Evolutionary conservation across 1,140 invertebrate genomes (phyloP).

Genomic region (Psix sp.): DNA sequence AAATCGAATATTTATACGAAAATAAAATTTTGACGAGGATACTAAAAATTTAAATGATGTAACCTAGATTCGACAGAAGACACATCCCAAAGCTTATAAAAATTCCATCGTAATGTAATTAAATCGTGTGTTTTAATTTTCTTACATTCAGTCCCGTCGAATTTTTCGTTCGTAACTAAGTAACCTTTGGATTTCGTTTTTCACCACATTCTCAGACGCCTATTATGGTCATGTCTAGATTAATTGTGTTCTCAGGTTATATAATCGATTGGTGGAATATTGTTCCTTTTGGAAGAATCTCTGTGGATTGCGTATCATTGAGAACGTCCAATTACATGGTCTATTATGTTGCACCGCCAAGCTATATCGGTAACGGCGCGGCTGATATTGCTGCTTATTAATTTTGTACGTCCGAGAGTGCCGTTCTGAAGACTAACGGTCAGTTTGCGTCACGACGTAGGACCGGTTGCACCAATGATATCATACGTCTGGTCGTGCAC

Average conservation of each 20-base stretch:
- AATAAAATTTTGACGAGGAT: too few relatives aligned
- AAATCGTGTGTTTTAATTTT: too few relatives aligned
- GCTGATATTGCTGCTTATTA: constrained; percentile 72
- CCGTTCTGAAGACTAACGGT: constrained; percentile 69
- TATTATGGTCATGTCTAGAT: constrained; percentile 17
- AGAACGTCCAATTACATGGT: constrained; percentile 66
- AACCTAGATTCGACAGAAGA: too few relatives aligned
- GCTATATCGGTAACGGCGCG: constrained; percentile 61
- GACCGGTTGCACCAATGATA: constrained; percentile 67
- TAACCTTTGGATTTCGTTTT: background rate
- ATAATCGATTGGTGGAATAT: constrained; percentile 28
- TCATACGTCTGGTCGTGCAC: background rate
- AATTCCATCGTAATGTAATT: too few relatives aligned
- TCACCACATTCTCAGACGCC: constrained; percentile 10
- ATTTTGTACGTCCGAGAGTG: constrained; percentile 69
- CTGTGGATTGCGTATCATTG: constrained; percentile 58
- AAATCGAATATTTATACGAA: too few relatives aligned
- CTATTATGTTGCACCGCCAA: constrained; percentile 65
- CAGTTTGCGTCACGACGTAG: constrained; percentile 60
- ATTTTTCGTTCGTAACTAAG: too few relatives aligned
- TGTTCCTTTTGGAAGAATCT: constrained; percentile 40
- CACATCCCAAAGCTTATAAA: too few relatives aligned
- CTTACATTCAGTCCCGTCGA: too few relatives aligned
- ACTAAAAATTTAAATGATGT: too few relatives aligned
- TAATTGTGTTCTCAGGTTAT: constrained; percentile 29